phyloP scores from a whole-genome alignment of 23 tunicate genomes.

The Halocynthia roretzi region DNA sequence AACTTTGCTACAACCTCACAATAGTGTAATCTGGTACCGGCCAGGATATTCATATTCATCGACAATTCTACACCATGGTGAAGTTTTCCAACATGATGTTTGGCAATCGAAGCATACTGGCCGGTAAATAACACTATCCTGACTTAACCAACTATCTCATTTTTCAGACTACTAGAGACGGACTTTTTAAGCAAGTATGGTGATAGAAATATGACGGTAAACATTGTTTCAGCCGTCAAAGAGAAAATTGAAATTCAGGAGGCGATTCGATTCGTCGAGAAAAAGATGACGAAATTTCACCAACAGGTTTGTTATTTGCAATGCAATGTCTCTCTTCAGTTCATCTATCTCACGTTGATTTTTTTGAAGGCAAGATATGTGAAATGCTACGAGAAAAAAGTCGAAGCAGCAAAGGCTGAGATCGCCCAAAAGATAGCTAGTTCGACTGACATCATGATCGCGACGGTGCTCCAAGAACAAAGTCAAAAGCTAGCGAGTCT shows the following conservation, averaged over 20 bases:
- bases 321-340: neutral
- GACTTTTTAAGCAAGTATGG: too few species aligned
- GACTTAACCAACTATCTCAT: too few species aligned
- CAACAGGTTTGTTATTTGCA: slow-evolving; percentile 33
- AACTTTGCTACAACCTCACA: too few species aligned
- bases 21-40: too few species aligned
- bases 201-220: slow-evolving; percentile 16
- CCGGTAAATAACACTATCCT: too few species aligned
- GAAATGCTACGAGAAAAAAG: slow-evolving; percentile 43
- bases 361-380: slow-evolving; percentile 36
- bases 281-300: slow-evolving; percentile 40
- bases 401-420: slow-evolving; percentile 28
- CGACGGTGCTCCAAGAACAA: slow-evolving; percentile 30
- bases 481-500: slow-evolving; percentile 25
- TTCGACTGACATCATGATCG: slow-evolving; percentile 34
- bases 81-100: too few species aligned
- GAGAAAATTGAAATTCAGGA: slow-evolving; percentile 58
- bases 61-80: too few species aligned
- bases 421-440: slow-evolving; percentile 27
- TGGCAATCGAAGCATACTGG: too few species aligned
- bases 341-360: neutral
- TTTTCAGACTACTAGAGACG: too few species aligned
- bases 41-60: too few species aligned
- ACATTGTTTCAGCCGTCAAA: slow-evolving; percentile 52
- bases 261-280: slow-evolving; percentile 39